Evolutionary conservation across 53 echinoderm and acorn worm species (phyloP).

Genomic region (Paelopatides confundens): DNA sequence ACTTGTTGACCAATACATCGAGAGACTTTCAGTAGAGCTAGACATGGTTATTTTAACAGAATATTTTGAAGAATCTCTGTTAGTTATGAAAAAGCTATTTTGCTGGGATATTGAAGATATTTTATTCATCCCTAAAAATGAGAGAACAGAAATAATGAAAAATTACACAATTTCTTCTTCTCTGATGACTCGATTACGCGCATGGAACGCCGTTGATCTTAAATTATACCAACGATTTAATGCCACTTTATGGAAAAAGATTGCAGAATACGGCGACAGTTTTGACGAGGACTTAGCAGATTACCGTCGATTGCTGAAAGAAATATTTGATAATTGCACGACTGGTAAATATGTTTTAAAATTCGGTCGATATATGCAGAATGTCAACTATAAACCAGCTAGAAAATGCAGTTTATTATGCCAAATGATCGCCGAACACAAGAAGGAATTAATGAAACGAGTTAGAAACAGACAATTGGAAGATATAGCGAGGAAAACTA

Average conservation of each 20-base stretch:
- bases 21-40: conserved; percentile 64
- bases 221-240: conserved; percentile 78
- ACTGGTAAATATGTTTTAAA: conserved; percentile 46
- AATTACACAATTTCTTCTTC: conserved; percentile 26
- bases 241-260: conserved; percentile 72
- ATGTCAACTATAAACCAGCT: conserved; percentile 59
- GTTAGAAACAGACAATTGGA: not conserved
- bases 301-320: conserved; percentile 56
- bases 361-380: conserved; percentile 67
- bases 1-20: conserved; percentile 66
- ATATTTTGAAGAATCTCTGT: conserved; percentile 82
- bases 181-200: conserved; percentile 61
- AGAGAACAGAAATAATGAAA: conserved; percentile 64
- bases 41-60: conserved; percentile 82
- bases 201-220: conserved; percentile 76
- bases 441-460: not conserved
- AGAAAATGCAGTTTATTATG: conserved; percentile 34
- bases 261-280: conserved; percentile 70
- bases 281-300: conserved; percentile 62
- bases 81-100: conserved; percentile 68
- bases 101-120: conserved; percentile 79
- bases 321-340: conserved; percentile 65
- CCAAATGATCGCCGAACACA: conserved; percentile 55
- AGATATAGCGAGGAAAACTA: too few relatives aligned
- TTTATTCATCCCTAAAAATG: conserved; percentile 80